Percentiles rank a stretch among this genome's conserved stretches.
These are phyloP conservation scores for Malacosoma neustria DNA, from an alignment of 2,888 invertebrate species.

Conservation along the genomic window DNA sequence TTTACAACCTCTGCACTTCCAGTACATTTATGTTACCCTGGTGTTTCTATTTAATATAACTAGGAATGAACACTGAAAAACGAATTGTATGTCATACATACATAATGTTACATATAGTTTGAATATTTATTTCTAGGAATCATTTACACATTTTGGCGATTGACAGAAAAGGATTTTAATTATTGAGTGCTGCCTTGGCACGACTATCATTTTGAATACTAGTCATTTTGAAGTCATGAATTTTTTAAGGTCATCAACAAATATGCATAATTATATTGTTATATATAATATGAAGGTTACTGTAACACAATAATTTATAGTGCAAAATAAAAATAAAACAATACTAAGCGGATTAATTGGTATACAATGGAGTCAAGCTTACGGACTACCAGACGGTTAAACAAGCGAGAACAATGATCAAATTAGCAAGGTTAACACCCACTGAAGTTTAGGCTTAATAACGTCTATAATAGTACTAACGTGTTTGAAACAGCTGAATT, in stretches of 20 bases:
- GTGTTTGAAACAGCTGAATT: background rate
- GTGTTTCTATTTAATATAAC: constrained; percentile 27
- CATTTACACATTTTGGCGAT: background rate
- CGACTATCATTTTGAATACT: background rate
- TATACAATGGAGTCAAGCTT: constrained; percentile 19
- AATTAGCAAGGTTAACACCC: constrained; percentile 28
- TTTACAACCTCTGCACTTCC: constrained; percentile 61
- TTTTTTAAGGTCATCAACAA: too few species aligned
- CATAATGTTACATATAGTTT: too few species aligned
- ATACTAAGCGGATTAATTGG: constrained; percentile 17
- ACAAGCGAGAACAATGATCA: constrained; percentile 31
- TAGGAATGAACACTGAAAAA: constrained; percentile 7
- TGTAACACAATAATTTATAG: background rate
- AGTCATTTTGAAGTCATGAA: too few species aligned
- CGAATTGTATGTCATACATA: background rate
- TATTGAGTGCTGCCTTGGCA: background rate
- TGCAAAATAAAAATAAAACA: constrained; percentile 14
- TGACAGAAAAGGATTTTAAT: background rate
- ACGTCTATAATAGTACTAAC: background rate
- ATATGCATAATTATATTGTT: too few species aligned
- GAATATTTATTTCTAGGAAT: too few species aligned
- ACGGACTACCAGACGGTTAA: constrained; percentile 28
- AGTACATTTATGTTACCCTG: constrained; percentile 38
- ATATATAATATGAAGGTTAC: constrained; percentile 7
- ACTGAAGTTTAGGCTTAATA: background rate